Evolutionary conservation across 1,140 invertebrate species (phyloP).

Genomic region (Agrilus planipennis): DNA sequence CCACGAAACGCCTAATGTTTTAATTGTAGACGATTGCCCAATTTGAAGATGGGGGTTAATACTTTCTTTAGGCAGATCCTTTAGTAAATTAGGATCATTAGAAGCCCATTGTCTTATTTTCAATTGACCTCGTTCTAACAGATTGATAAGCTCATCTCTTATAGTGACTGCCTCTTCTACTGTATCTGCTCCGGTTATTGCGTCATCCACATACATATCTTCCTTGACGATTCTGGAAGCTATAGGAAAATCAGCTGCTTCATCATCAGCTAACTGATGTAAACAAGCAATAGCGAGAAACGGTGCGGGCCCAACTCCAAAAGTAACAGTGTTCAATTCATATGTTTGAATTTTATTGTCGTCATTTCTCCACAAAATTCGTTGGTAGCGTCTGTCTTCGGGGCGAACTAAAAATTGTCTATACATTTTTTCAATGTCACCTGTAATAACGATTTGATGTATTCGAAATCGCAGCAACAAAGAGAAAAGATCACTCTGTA

Average conservation of each 20-base stretch:
- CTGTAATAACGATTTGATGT: conserved; percentile 1
- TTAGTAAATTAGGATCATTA: neutral
- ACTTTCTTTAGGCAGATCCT: neutral
- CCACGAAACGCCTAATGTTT: too few relatives aligned
- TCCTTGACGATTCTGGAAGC: conserved; percentile 9
- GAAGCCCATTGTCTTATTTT: conserved; percentile 1
- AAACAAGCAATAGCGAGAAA: conserved; percentile 19
- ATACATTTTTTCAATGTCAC: conserved; percentile 15
- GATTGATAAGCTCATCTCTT: neutral
- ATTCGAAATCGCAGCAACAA: conserved; percentile 29
- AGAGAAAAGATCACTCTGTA: conserved; percentile 29
- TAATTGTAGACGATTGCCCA: too few relatives aligned
- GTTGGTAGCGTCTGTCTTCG: conserved; percentile 21
- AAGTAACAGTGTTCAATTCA: conserved; percentile 23
- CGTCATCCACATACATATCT: conserved; percentile 25
- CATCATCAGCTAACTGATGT: conserved; percentile 15
- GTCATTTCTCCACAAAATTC: conserved; percentile 33
- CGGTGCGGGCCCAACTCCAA: conserved; percentile 17
- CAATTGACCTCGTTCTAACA: neutral
- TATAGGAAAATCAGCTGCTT: conserved; percentile 13
- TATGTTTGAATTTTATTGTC: conserved; percentile 20
- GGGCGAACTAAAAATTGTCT: conserved; percentile 11
- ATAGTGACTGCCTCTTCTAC: conserved; percentile 10
- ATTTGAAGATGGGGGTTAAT: too few relatives aligned
- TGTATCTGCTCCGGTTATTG: conserved; percentile 14